These are phyloP conservation scores for Melanocharis versteri DNA, from an alignment of 2,113 vertebrate species.

Conservation along the genomic window DNA sequence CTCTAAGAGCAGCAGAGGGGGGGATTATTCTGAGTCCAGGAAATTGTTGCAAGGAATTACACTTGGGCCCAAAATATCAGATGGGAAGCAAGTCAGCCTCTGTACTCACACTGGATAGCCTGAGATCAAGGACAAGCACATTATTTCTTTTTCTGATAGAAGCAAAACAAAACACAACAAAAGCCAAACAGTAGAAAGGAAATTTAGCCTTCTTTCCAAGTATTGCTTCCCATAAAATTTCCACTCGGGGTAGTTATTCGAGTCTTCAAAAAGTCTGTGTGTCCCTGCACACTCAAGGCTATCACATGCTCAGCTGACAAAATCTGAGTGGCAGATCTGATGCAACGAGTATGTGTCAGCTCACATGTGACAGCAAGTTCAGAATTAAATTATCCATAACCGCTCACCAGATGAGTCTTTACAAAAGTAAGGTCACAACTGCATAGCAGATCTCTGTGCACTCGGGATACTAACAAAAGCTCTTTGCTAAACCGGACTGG, in stretches of 20 bases:
- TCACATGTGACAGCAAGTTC: background rate
- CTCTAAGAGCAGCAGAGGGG: background rate
- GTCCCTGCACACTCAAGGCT: background rate
- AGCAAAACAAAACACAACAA: background rate
- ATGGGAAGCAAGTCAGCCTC: background rate
- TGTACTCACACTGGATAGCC: background rate
- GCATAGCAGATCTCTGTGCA: background rate
- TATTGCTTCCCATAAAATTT: background rate
- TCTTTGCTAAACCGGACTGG: background rate
- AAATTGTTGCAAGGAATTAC: background rate
- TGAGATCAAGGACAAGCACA: background rate
- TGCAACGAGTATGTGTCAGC: background rate
- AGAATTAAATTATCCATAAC: background rate
- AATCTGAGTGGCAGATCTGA: background rate
- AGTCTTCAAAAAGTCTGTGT: background rate
- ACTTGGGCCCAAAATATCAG: background rate
- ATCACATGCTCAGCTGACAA: background rate
- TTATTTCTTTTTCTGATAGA: background rate
- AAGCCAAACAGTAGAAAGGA: background rate
- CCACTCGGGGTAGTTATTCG: background rate
- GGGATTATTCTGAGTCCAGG: background rate
- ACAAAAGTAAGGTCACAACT: background rate
- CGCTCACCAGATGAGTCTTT: background rate
- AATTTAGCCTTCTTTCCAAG: background rate
- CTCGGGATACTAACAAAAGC: background rate